Conservation (phyloP, 2,888 invertebrate genomes). For the Hipparchia semele region DNA sequence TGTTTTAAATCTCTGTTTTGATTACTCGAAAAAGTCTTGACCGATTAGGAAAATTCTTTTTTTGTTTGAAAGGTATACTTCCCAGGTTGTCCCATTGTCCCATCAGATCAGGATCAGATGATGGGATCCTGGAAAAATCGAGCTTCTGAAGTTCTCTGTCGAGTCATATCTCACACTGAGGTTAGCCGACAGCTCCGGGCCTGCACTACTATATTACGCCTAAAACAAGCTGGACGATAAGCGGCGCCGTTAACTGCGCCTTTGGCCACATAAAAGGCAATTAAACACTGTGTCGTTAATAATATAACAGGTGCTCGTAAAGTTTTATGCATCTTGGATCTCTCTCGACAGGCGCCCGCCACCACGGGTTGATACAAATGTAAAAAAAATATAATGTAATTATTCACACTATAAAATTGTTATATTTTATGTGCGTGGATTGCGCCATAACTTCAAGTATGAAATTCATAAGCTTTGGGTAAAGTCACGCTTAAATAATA, state of each 20-base stretch:
- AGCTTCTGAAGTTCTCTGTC: neutral
- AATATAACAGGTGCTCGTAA: constrained; percentile 47
- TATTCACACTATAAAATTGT: neutral
- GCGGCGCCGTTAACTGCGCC: constrained; percentile 46
- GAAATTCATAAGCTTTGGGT: no score
- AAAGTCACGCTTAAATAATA: no score
- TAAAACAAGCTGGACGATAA: constrained; percentile 51
- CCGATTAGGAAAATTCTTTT: no score
- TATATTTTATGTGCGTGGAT: no score
- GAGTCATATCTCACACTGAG: constrained; percentile 2
- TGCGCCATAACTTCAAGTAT: no score
- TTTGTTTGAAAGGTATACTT: no score
- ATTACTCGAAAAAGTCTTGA: no score
- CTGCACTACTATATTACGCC: constrained; percentile 58
- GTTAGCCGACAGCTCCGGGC: constrained; percentile 31
- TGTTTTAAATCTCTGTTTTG: no score
- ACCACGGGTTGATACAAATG: neutral
- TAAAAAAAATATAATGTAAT: neutral
- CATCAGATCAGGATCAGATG: no score
- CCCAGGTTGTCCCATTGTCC: no score
- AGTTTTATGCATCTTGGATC: constrained; percentile 39
- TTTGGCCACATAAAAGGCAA: constrained; percentile 51
- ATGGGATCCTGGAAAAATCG: no score
- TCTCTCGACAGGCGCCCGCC: constrained; percentile 6
- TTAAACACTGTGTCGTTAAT: constrained; percentile 51